Evolutionary conservation across 2,888 invertebrate genomes (phyloP), one percentile per base, ranked within the genome.

Genomic region (Ophion obscuratus): DNA sequence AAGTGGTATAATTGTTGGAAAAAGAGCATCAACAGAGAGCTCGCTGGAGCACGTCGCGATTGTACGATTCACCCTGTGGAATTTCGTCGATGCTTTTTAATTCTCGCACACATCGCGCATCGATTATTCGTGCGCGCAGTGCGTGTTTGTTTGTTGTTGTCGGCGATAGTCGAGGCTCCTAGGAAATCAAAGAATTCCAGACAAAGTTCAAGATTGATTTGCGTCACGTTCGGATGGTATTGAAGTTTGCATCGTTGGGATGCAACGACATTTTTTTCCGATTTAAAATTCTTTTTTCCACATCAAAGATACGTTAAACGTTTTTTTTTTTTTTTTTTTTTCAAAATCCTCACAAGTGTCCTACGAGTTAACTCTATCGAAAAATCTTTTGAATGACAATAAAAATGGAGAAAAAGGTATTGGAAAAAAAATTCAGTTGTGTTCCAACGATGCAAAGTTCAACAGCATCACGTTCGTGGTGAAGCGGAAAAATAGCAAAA

Each of bases 1-100:
- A 89, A 88, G 88, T 78, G 77, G 82, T 61, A 75, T 47, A 79
- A 78, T 83, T 86, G 76, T 85, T 77, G 78, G 27, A 81, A 79
- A 68, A 84, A 78, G 67, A 79, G 83, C 81, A 85, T 62, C 74
- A 76, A 76, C 73, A 53, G 47, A 36, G 24, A 44, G 57, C 68
- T 59, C 53, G 4, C 10, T 10, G 36, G 36, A 24, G 14, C 24
- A 44, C 31, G 70, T 47, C 57, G 68, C 68, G 61, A 47, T n/a
- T 36, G 73, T 24, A 17, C 11, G 75, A 70, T 70, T 79, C 14
- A 68, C 40, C 64, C 53, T 14, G 61, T 64, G 31, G n/a, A 77
- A 59, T 67, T 53, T 44, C 1, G 57, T 59, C 53, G 24, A 44
- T 53, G 31, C 27, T 11, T 31, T 36, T 40, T 64, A 27, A 11